Evolutionary conservation across 2,113 vertebrate species (phyloP).

Genomic region (Caloenas nicobarica): DNA sequence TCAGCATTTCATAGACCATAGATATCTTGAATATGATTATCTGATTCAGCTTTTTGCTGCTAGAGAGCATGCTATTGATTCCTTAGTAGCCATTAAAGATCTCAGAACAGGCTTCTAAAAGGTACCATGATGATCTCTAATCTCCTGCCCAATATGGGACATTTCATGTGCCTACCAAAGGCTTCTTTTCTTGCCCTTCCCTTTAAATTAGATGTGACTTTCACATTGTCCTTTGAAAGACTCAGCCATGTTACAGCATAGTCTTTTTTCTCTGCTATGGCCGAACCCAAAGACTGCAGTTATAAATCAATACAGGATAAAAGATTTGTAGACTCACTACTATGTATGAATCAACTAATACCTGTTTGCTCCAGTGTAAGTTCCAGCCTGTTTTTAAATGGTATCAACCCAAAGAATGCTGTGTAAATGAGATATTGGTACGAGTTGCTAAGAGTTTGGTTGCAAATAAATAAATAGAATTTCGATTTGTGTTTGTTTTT

Average conservation of each 20-base stretch:
- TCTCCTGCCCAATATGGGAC: background rate
- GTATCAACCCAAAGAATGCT: background rate
- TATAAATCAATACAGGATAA: background rate
- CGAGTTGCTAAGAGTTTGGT: background rate
- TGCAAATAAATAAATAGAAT: background rate
- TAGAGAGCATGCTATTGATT: background rate
- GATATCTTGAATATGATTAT: background rate
- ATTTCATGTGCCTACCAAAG: background rate
- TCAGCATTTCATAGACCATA: background rate
- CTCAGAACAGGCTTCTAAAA: background rate
- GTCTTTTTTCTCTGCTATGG: background rate
- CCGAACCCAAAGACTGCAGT: background rate
- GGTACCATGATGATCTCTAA: background rate
- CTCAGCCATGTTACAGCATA: background rate
- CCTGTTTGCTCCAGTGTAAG: background rate
- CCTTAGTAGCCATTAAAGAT: background rate
- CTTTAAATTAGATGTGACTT: background rate
- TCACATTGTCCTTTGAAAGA: background rate
- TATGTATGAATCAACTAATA: background rate
- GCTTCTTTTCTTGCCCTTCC: background rate
- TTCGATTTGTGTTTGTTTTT: constrained; percentile 58
- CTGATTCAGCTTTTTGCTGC: background rate
- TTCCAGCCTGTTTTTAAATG: background rate
- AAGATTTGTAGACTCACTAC: background rate
- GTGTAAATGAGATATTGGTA: background rate